phyloP scores from a whole-genome alignment of 2,113 vertebrate species.

The Plecotus auritus region DNA sequence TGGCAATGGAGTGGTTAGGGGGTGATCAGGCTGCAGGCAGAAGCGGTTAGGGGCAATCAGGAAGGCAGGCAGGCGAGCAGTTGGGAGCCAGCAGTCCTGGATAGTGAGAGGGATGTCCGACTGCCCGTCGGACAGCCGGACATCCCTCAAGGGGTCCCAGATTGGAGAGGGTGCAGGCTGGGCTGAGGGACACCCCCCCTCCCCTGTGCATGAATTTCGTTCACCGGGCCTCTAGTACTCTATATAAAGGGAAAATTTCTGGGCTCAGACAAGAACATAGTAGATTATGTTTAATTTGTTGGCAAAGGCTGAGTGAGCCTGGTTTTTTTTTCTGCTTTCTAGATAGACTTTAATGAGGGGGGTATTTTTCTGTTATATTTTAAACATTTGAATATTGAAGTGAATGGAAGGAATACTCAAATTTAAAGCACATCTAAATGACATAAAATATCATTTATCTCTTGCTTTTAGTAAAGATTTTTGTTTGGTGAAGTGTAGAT shows the following conservation, averaged over 20 bases:
- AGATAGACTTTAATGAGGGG: background rate
- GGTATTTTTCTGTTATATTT: conserved; percentile 37
- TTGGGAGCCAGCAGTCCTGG: no score
- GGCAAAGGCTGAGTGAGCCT: background rate
- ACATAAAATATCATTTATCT: background rate
- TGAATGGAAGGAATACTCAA: background rate
- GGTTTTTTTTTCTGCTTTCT: background rate
- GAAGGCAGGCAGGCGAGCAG: no score
- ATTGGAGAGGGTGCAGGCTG: no score
- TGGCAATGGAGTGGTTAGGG: no score
- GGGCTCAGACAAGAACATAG: background rate
- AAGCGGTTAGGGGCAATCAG: no score
- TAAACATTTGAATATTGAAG: conserved; percentile 12
- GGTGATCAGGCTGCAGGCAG: no score
- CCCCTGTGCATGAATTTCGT: no score
- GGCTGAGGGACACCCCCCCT: no score
- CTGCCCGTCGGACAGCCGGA: no score
- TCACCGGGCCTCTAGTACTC: no score
- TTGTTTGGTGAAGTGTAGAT: background rate
- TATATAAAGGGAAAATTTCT: background rate
- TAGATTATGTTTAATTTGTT: conserved; percentile 2
- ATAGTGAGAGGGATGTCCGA: no score
- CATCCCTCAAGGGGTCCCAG: no score
- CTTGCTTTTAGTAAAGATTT: background rate
- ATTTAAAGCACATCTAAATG: background rate